Base-by-base conservation (phyloP, 2,113 vertebrate species). In the Lutjanus erythropterus region DNA sequence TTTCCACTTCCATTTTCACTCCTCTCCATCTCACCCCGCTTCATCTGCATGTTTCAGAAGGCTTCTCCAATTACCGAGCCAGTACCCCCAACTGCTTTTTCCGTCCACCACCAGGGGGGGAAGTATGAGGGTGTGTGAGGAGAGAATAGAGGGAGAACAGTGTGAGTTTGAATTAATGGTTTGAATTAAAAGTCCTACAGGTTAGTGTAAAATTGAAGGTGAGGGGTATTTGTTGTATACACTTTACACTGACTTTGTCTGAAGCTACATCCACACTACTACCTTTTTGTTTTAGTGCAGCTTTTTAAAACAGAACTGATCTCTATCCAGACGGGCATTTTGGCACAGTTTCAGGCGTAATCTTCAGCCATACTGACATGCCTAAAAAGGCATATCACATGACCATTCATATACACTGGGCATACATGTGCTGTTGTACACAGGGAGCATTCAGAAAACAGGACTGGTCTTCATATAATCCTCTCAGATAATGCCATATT, bases 11-110 rank as follows among this genome's bases (percentile, higher is more conserved):
- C 81, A 64, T 58, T 84, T 85, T 81, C n/a, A 2, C 79, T 86
- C 49, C 70, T 84, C 71, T 88, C 73, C 67, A 60, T 82, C 75
- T 91, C 88, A 80, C 78, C 58, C 84, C 41, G 75, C 82, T 87
- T 93, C 93, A 94, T 93, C 88, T 94, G 91, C 93, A 93, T 93
- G 86, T 93, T 94, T 92, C 86, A 86, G 93, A 93, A 91, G 90
- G 50, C 77, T 80, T 87, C 88, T 79, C 85, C 91, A 94, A 94
- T 94, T 94, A 94, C 74, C 3, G 65, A 88, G 78, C 80, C 88
- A 59, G 62, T 56, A 83, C 87, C 92, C 89, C 67, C 83, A 62
- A 75, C 89, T 16, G 77, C 72, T 89, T 81, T n/a, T 72, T 75
- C 41, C 77, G 76, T 84, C 90, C 84, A 15, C 86, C 90, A 89